phyloP scores from a whole-genome alignment of 2,888 invertebrate genomes.

The Mylabris sibirica region DNA sequence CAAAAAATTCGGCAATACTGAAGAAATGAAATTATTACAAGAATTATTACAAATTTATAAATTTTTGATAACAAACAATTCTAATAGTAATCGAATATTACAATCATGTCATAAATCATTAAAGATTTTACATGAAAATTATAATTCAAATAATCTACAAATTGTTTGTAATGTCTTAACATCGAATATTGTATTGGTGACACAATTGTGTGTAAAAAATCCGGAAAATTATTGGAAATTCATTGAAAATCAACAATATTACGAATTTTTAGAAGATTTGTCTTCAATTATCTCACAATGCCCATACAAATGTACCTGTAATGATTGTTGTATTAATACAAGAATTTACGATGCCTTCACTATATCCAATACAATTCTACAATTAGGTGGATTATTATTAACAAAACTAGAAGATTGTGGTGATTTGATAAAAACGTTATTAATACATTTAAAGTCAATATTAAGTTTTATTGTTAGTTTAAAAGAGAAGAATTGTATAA shows the following conservation, averaged over 20 bases:
- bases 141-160: constrained; percentile 10
- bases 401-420: not conserved
- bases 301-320: constrained; percentile 14
- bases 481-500: constrained; percentile 6
- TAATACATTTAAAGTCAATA: constrained; percentile 11
- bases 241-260: constrained; percentile 3
- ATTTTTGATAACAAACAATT: not conserved
- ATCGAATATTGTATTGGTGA: not conserved
- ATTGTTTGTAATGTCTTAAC: constrained; percentile 17
- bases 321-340: not conserved
- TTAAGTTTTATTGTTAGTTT: constrained; percentile 5
- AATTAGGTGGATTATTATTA: constrained; percentile 4
- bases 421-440: constrained; percentile 5
- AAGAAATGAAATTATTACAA: not conserved
- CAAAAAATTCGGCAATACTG: not conserved
- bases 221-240: not conserved
- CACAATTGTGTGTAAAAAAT: constrained; percentile 2
- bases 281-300: constrained; percentile 12
- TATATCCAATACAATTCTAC: not conserved
- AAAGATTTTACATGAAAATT: constrained; percentile 11
- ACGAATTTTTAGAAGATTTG: constrained; percentile 14
- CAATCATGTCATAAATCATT: constrained; percentile 14
- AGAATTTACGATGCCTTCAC: constrained; percentile 13
- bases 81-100: not conserved
- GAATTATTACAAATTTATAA: constrained; percentile 9